Evolutionary conservation across 2,113 vertebrate species (phyloP), one percentile per base, ranked within the genome.

Genomic region (Pteropus alecto): DNA sequence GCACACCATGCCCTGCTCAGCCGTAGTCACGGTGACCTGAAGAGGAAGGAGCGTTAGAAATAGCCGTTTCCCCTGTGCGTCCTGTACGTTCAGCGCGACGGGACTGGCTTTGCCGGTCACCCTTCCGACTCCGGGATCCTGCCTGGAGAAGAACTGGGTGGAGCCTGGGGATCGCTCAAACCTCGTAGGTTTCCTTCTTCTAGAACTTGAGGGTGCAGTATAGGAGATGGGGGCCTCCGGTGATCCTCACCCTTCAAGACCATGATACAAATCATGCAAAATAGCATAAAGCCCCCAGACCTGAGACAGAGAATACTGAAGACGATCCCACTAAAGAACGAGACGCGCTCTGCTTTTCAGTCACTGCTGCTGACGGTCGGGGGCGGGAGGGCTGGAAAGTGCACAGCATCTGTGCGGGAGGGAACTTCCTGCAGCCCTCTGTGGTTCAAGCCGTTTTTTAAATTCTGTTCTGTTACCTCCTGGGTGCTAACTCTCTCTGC

Each of bases 1-100:
- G 61, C 8, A 2, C 1, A 6, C 15, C 6, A 2, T 5, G 13
- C 16, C 38, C 33, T 26, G n/a, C 63, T 82, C 7, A 1, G 18
- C 56, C n/a, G 46, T 1, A 14, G 60, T 43, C 41, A 9, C n/a
- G 9, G 77, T 61, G 46, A 9, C 65, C 77, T 5, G 13, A 43
- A 13, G 60, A 61, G 41, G 18, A 12, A 51, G 78, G 88, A 35
- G 7, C 18, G n/a, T 22, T 28, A 84, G 82, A 14, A 61, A 41
- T 33, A 6, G 86, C 67, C 2, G 3, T 35, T 30, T 10, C 6
- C 48, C 38, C 12, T 9, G 26, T 9, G 26, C 9, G 28, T 51
- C n/a, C 33, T 24, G 3, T 14, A 6, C 6, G 2, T 43, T 38
- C 41, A 6, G 14, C 14, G 8, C 22, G 19, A n/a, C 13, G 16